These are phyloP conservation scores for Pardalotus punctatus DNA, from an alignment of 2,113 vertebrate species.

Conservation along the genomic window DNA sequence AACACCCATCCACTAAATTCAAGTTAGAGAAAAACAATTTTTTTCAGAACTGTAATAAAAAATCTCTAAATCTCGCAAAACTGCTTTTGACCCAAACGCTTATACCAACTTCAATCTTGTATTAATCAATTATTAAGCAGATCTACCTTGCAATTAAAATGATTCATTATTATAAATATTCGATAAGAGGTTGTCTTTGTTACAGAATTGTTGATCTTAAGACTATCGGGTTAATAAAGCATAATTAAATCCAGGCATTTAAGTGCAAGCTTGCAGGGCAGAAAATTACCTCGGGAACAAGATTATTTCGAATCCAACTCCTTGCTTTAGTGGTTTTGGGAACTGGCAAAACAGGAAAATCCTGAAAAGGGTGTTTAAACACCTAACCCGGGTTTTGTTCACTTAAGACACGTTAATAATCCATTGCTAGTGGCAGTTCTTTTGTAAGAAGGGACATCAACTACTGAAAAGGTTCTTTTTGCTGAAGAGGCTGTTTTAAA, in stretches of 20 bases:
- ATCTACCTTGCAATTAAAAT: neutral
- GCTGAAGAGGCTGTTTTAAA: constrained; percentile 16
- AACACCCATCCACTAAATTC: neutral
- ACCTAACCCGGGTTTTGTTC: constrained; percentile 29
- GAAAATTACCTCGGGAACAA: constrained; percentile 47
- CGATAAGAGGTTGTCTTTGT: neutral
- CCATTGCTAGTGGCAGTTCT: constrained; percentile 45
- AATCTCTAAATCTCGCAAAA: neutral
- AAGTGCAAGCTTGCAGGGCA: constrained; percentile 22
- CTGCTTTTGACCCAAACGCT: neutral
- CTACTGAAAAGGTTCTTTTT: neutral
- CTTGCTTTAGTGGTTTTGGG: constrained; percentile 20
- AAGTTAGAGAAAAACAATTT: neutral
- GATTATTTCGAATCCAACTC: constrained; percentile 29
- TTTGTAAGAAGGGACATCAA: constrained; percentile 2
- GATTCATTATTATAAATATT: neutral
- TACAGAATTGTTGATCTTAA: neutral
- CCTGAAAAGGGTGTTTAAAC: constrained; percentile 47
- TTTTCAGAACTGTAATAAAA: neutral
- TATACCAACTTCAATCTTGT: neutral
- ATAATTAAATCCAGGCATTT: constrained; percentile 14
- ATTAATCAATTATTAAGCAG: neutral
- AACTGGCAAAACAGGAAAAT: constrained; percentile 55
- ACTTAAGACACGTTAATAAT: constrained; percentile 32
- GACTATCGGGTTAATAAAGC: neutral